Base-by-base conservation (phyloP, 2,113 vertebrate species). In the Plotosus lineatus region DNA sequence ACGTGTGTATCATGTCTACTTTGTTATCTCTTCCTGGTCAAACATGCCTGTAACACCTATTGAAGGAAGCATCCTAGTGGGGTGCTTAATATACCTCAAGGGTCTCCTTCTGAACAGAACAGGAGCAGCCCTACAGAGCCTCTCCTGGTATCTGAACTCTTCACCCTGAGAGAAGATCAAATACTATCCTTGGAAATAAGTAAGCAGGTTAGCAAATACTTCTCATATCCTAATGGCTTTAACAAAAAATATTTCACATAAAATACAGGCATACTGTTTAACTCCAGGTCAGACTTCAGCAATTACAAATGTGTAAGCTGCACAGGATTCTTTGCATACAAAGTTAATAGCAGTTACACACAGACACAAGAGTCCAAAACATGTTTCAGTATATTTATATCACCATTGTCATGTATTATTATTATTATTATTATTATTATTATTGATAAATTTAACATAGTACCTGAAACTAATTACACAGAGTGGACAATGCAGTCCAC, bases 391-490 rank as follows among this genome's bases (percentile, higher is more conserved):
- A 92, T 91, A 93, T 92, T 93, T 94, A 93, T 94, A 91, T 92
- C 82, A 84, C 89, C 63, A 86, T 89, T 87, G 87, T 83, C 48
- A 84, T 94, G 92, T 94, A 92, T 92, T 85, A 88, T 85, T 17
- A 92, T 92, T 86, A 88, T 85, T 33, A 86, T 82, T 66, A 85
- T 91, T 71, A 84, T 89, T 86, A 86, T 87, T 36, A 85, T 83
- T 79, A 85, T 90, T 89, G 92, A 90, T 92, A 89, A 91, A 92
- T 90, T 92, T 88, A 90, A 90, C 88, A 89, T 92, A 92, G 92
- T 93, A 94, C 93, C 92, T 94, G 92, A 93, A 93, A 93, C 90
- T 93, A 92, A 92, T 90, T 90, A 93, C 91, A 92, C 87, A 79
- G 84, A 88, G 85, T 36, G 88, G 91, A 87, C 89, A 44, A 83